Evolutionary conservation across 2,113 vertebrate genomes (phyloP).

Genomic region (Leiothrix lutea): DNA sequence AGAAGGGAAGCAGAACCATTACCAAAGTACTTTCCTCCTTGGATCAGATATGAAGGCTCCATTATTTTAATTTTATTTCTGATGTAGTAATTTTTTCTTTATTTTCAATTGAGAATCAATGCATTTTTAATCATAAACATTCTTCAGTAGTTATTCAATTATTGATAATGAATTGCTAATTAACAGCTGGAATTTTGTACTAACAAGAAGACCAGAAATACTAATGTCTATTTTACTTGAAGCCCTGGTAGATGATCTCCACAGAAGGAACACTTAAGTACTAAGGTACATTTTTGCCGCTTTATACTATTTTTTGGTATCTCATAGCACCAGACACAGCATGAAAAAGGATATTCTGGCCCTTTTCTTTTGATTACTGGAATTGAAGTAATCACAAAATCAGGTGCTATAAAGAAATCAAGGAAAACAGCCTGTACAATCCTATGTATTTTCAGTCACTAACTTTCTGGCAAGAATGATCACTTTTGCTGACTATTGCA

Average conservation of each 20-base stretch:
- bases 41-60: not conserved
- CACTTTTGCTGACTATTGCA: not conserved
- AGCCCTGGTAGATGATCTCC: not conserved
- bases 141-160: not conserved
- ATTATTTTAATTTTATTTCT: not conserved
- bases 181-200: not conserved
- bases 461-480: fast-evolving
- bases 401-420: not conserved
- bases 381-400: not conserved
- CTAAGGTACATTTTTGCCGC: not conserved
- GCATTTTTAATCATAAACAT: not conserved
- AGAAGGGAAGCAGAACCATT: not conserved
- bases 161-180: not conserved
- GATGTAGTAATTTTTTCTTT: not conserved
- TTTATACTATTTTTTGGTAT: not conserved
- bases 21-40: not conserved
- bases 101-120: not conserved
- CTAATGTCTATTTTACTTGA: not conserved
- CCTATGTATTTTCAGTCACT: not conserved
- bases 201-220: not conserved
- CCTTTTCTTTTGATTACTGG: not conserved
- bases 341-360: not conserved
- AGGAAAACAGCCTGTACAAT: not conserved
- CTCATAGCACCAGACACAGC: not conserved
- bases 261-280: not conserved